A percentile compares a stretch with the other conserved stretches of the same genome.
Conservation (phyloP, 2,113 vertebrate species). For the Tinamus guttatus region DNA sequence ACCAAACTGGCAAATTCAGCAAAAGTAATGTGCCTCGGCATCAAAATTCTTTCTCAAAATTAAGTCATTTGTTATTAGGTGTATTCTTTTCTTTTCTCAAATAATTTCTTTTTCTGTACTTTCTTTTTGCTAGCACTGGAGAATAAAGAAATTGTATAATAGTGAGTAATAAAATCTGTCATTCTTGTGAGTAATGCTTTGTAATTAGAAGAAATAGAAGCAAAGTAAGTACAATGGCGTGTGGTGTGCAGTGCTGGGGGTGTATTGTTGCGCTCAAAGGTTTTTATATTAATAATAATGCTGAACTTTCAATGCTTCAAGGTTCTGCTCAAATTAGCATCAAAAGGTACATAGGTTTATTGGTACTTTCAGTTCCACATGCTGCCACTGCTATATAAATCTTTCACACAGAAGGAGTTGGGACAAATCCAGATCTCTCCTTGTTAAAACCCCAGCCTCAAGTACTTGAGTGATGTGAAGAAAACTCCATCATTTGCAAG, state of each 20-base stretch:
- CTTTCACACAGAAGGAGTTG: neutral
- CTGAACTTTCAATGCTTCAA: conserved; percentile 11
- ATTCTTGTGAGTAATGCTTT: conserved; percentile 64
- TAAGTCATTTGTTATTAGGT: conserved; percentile 29
- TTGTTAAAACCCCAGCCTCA: neutral
- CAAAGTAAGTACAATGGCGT: conserved; percentile 41
- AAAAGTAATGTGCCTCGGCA: conserved; percentile 33
- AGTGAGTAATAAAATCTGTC: conserved; percentile 68
- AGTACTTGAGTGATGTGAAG: neutral
- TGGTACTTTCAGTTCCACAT: neutral
- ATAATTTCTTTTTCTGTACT: conserved; percentile 14
- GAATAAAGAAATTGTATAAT: conserved; percentile 47
- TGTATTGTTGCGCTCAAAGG: neutral
- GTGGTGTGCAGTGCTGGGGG: conserved; percentile 44
- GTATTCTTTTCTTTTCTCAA: neutral
- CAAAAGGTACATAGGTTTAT: neutral
- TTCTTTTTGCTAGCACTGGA: conserved; percentile 8
- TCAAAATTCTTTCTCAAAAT: conserved; percentile 30
- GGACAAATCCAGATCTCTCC: neutral
- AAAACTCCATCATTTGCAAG: neutral
- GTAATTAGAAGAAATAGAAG: conserved; percentile 64
- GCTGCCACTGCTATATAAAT: neutral
- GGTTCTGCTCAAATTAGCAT: conserved; percentile 5
- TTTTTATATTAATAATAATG: conserved; percentile 26
- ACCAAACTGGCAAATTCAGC: conserved; percentile 23